Conservation (phyloP, 2,113 vertebrate species). For the Oreochromis spilurus region DNA sequence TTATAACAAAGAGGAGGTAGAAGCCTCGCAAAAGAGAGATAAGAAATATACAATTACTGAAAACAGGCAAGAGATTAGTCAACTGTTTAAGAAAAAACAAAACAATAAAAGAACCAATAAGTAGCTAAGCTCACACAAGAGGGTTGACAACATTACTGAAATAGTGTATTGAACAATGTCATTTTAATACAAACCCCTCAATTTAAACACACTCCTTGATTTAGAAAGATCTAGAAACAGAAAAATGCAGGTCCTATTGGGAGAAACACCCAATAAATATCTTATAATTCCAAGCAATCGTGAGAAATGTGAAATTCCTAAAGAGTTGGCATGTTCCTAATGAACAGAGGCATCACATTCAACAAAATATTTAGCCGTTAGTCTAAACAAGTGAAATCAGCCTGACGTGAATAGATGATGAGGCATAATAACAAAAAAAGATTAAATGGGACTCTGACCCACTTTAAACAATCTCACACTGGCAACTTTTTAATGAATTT, state of each 20-base stretch:
- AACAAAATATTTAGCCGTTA: neutral
- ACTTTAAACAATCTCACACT: constrained; percentile 30
- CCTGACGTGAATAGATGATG: neutral
- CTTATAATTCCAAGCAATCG: neutral
- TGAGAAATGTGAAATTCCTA: neutral
- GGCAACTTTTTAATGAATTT: neutral
- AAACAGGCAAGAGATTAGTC: neutral
- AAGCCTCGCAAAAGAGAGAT: neutral
- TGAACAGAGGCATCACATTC: neutral
- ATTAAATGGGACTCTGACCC: neutral
- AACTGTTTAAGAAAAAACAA: neutral
- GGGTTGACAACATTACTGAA: neutral
- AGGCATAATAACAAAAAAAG: neutral
- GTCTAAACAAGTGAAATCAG: neutral
- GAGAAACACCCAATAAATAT: neutral
- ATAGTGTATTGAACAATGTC: neutral
- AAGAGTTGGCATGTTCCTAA: neutral
- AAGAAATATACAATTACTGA: neutral
- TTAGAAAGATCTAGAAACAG: neutral
- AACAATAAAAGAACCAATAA: neutral
- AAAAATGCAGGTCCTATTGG: neutral
- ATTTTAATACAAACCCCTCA: neutral
- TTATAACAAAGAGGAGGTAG: constrained; percentile 2
- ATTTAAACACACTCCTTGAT: neutral
- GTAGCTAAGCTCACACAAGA: neutral